A percentile compares a stretch with the other conserved stretches of the same genome.
phyloP scores from a whole-genome alignment of 2,113 vertebrate species.

The Antennarius striatus region DNA sequence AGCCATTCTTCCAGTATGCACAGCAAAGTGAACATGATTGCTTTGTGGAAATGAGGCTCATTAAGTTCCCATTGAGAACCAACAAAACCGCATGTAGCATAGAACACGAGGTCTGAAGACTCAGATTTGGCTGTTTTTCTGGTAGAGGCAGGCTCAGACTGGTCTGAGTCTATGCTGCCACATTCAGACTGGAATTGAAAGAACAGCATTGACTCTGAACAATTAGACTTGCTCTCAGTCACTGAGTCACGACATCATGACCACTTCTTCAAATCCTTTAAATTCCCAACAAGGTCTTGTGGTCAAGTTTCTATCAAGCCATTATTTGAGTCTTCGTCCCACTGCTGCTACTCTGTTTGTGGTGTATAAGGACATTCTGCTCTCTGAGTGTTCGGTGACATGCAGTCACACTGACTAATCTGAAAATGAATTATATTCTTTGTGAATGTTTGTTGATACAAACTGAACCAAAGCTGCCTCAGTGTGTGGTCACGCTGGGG shows the following conservation, averaged over 20 bases:
- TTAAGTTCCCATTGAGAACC: no score
- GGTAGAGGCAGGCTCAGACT: constrained; percentile 2
- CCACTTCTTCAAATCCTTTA: constrained; percentile 27
- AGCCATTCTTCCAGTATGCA: no score
- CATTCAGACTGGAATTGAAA: constrained; percentile 23
- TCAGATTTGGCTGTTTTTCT: not conserved
- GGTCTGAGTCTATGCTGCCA: constrained; percentile 1
- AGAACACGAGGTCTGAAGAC: no score
- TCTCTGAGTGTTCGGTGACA: constrained; percentile 2
- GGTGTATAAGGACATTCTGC: not conserved
- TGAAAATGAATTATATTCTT: no score
- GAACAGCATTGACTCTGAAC: constrained; percentile 31
- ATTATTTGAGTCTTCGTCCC: constrained; percentile 10
- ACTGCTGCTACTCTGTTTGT: not conserved
- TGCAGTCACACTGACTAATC: not conserved
- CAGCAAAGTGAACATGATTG: no score
- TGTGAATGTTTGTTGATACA: no score
- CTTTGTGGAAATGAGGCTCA: no score
- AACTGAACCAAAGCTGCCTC: no score
- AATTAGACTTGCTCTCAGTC: constrained; percentile 20
- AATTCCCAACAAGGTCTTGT: constrained; percentile 50
- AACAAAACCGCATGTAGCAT: no score
- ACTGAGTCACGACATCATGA: constrained; percentile 7
- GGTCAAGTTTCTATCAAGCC: constrained; percentile 38
- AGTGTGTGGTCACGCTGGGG: no score